Conservation (phyloP, 2,888 invertebrate genomes). For the Perdita meconis region DNA sequence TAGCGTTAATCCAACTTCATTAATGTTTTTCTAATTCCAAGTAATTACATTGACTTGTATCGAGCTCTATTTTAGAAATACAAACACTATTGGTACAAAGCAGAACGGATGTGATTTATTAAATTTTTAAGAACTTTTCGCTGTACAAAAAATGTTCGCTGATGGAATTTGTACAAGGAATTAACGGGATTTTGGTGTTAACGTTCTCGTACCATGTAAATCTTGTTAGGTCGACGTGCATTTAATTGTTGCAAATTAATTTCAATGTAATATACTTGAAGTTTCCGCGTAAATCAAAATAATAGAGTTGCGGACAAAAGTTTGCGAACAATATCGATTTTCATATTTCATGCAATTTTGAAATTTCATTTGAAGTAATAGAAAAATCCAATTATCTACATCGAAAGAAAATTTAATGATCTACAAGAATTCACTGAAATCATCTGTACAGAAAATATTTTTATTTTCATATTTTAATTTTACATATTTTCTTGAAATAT, state of each 20-base stretch:
- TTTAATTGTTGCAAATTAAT: conserved; percentile 32
- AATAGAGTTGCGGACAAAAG: too few species aligned
- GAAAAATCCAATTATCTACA: too few species aligned
- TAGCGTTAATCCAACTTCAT: conserved; percentile 24
- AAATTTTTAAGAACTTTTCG: conserved; percentile 45
- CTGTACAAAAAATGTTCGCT: conserved; percentile 36
- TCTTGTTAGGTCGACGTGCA: conserved; percentile 38
- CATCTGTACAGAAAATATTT: too few species aligned
- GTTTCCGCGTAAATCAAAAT: conserved; percentile 8
- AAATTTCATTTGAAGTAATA: too few species aligned
- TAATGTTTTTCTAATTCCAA: conserved; percentile 38
- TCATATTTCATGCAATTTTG: too few species aligned
- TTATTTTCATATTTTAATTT: too few species aligned
- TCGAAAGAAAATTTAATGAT: too few species aligned
- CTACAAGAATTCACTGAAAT: too few species aligned
- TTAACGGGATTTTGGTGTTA: conserved; percentile 47
- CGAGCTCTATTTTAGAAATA: conserved; percentile 30
- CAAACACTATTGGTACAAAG: conserved; percentile 49
- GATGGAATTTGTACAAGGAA: conserved; percentile 61
- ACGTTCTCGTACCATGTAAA: conserved; percentile 44
- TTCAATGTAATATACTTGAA: conserved; percentile 14
- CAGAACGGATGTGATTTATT: conserved; percentile 51
- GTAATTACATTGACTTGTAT: conserved; percentile 29
- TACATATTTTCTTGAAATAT: too few species aligned
- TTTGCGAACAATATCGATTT: too few species aligned